Percentiles rank a stretch among this genome's conserved stretches.
phyloP scores from a whole-genome alignment of 2,113 vertebrate species.

The Microcebus tavaratra region DNA sequence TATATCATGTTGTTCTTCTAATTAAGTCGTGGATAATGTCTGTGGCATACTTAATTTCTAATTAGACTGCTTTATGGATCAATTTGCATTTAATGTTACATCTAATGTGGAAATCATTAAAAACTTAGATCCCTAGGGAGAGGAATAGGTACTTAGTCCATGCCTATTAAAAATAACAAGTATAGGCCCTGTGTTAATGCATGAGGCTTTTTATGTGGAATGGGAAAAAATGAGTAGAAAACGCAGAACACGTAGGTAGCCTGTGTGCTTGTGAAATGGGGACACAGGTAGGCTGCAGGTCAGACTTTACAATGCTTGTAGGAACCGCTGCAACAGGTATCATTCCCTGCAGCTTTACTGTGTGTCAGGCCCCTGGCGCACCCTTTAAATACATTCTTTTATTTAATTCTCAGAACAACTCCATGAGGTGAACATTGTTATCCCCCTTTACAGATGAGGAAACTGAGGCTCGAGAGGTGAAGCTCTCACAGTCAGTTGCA shows the following conservation, averaged over 20 bases:
- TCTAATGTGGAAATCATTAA: conserved; percentile 69
- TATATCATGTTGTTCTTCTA: conserved; percentile 24
- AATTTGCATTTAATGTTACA: conserved; percentile 72
- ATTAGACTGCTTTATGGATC: conserved; percentile 62
- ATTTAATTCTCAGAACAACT: neutral
- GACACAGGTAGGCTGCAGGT: neutral
- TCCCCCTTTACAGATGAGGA: neutral
- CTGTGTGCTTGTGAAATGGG: neutral
- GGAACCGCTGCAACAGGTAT: neutral
- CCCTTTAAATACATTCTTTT: neutral
- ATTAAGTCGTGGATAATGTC: conserved; percentile 49
- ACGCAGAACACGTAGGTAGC: neutral
- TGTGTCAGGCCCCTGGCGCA: neutral
- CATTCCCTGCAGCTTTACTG: neutral
- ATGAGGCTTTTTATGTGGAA: neutral
- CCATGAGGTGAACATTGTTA: neutral
- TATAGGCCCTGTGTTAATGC: neutral
- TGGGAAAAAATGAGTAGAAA: neutral
- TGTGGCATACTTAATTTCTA: conserved; percentile 60
- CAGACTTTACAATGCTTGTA: neutral
- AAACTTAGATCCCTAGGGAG: conserved; percentile 48
- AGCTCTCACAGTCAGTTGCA: neutral
- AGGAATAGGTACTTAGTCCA: conserved; percentile 54
- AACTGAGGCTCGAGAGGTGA: neutral
- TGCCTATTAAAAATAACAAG: conserved; percentile 65